Evolutionary conservation across 2,888 invertebrate genomes (phyloP).

Genomic region (Drosophila putrida): DNA sequence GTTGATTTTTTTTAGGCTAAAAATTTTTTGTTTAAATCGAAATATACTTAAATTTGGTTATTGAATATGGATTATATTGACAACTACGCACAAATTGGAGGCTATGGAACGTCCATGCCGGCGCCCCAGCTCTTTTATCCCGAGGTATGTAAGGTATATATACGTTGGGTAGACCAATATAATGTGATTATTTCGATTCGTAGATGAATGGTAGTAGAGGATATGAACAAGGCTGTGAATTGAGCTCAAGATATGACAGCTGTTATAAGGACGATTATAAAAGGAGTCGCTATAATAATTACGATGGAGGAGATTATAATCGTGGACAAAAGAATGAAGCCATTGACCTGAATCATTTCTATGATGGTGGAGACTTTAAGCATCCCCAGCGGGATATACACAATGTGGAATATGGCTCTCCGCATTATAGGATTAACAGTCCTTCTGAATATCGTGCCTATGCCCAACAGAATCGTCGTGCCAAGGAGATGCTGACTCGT

Average conservation of each 20-base stretch:
- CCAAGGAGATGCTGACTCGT: slow-evolving; percentile 1
- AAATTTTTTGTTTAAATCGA: slow-evolving; percentile 7
- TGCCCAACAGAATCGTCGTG: slow-evolving; percentile 2
- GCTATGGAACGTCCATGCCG: slow-evolving; percentile 3
- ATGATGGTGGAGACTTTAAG: slow-evolving; percentile 13
- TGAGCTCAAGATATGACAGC: slow-evolving; percentile 12
- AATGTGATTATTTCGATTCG: not conserved
- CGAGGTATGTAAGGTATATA: not conserved
- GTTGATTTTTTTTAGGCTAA: slow-evolving; percentile 1
- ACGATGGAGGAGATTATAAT: slow-evolving; percentile 7
- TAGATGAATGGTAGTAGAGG: slow-evolving; percentile 12
- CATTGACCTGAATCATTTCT: slow-evolving; percentile 17
- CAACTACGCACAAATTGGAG: slow-evolving; percentile 11
- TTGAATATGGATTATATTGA: slow-evolving; percentile 9
- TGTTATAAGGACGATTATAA: slow-evolving; percentile 10
- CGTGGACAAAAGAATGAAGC: not conserved
- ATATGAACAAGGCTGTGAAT: slow-evolving; percentile 1
- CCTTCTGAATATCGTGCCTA: slow-evolving; percentile 5
- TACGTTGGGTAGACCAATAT: not conserved
- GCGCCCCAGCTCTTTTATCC: slow-evolving; percentile 15
- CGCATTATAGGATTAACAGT: slow-evolving; percentile 1
- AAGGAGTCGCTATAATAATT: too few species aligned
- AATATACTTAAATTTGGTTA: not conserved
- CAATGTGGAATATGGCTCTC: not conserved
- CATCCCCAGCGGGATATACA: not conserved